Evolutionary conservation across 2,797 vertebrate genomes (phyloP).

Genomic region (Cuniculus paca): DNA sequence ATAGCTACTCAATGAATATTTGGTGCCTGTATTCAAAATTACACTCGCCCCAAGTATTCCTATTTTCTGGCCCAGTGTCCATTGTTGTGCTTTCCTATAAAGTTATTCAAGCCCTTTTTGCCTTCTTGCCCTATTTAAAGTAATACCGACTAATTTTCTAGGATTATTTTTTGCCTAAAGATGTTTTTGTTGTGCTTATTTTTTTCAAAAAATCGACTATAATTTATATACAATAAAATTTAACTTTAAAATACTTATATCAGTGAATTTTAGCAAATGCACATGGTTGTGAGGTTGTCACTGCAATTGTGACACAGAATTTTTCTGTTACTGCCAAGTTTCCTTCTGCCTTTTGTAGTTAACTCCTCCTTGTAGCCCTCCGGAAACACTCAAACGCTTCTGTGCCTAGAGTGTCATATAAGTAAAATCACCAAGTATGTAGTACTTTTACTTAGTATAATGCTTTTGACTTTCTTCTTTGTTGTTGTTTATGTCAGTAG

Average conservation of each 20-base stretch:
- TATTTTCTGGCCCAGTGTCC: background rate
- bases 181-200: background rate
- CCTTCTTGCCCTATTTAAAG: background rate
- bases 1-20: background rate
- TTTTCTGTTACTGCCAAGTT: background rate
- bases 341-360: background rate
- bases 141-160: background rate
- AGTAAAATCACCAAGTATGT: background rate
- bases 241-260: slow-evolving; percentile 24
- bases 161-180: background rate
- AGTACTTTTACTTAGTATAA: background rate
- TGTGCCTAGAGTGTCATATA: background rate
- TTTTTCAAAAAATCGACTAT: background rate
- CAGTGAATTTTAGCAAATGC: background rate
- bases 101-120: background rate
- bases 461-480: background rate
- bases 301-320: background rate
- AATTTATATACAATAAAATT: background rate
- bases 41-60: background rate
- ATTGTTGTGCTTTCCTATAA: background rate
- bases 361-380: background rate
- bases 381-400: background rate
- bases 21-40: slow-evolving; percentile 36
- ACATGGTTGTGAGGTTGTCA: background rate
- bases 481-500: background rate